Evolutionary conservation across 1,140 invertebrate genomes (phyloP).

Genomic region (Drosophila triauraria): DNA sequence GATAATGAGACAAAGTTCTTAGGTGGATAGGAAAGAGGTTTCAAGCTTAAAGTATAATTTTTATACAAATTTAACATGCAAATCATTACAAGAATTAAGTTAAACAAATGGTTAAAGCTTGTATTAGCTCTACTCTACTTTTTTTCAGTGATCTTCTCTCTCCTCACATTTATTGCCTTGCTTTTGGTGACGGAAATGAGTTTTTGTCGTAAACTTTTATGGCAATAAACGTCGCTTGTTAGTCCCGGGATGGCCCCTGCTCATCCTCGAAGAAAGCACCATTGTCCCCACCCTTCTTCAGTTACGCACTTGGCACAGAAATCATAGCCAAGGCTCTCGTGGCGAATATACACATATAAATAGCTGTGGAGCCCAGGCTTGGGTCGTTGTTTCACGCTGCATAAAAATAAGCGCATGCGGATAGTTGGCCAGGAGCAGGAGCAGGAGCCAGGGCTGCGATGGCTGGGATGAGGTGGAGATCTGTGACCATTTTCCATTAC

Average conservation of each 20-base stretch:
- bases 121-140: no score
- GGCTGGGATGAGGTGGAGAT: conserved; percentile 18
- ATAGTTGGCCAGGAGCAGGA: conserved; percentile 31
- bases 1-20: no score
- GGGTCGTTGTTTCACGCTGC: conserved; percentile 68
- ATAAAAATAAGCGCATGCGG: conserved; percentile 64
- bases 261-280: no score
- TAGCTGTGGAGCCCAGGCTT: conserved; percentile 56
- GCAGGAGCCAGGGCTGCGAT: neutral
- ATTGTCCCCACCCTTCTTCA: neutral
- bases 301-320: conserved; percentile 72
- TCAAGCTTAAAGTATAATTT: no score
- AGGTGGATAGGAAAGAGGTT: no score
- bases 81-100: no score
- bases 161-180: conserved; percentile 69
- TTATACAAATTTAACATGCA: no score
- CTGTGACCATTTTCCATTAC: conserved; percentile 76
- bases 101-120: no score
- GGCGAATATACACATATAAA: conserved; percentile 75
- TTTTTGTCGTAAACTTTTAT: conserved; percentile 84
- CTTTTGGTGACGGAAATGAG: conserved; percentile 78
- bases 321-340: conserved; percentile 55
- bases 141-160: neutral
- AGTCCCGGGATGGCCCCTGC: conserved; percentile 31
- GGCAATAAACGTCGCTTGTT: conserved; percentile 82